Base-by-base conservation (phyloP, 2,888 invertebrate species). In the Drosophila buzzatii region DNA sequence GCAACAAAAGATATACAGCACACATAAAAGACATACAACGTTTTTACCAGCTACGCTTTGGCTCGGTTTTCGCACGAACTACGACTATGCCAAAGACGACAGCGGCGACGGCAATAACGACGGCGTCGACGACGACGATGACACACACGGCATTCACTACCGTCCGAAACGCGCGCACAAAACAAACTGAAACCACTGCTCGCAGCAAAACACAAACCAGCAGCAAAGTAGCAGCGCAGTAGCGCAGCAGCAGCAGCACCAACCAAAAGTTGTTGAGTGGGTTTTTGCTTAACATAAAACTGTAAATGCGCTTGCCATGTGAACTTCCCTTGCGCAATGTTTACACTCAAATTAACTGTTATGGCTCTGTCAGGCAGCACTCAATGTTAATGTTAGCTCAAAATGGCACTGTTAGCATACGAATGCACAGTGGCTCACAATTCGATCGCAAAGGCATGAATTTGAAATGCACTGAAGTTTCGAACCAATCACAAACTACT, bases 161-260 rank as follows among this genome's bases (percentile, higher is more conserved):
- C 82, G 72, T 79, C 55, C 69, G 47, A 65, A 57, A 81, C 79
- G 81, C 82, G 82, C 81, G 79, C 82, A 72, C 68, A 85, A 82
- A 79, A 82, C 81, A 81, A 82, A 83, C 73, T 83, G 79, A 63
- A 64, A 55, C 41, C 72, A 61, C 57, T 64, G 44, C 49, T 49
- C 58, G 70, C 56, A 63, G 68, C 72, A 47, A 70, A 77, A 65
- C 71, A 77, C 3, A 64, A 67, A 62, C 27, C 56, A 51, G 47
- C 67, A 75, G 49, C 27, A 27, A 16, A 18, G n/a, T n/a, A 51
- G 49, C 31, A 33, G 6, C n/a, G 27, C 9, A 27, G 27, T 16
- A 27, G 49, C 31, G 49, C 49, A 12, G 33, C 6, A 49, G 49
- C 23, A 33, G 31, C 49, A 18, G 27, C 47, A 23, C 12, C 69